Evolutionary conservation across 2,113 vertebrate genomes (phyloP).

Genomic region (Gulo gulo): DNA sequence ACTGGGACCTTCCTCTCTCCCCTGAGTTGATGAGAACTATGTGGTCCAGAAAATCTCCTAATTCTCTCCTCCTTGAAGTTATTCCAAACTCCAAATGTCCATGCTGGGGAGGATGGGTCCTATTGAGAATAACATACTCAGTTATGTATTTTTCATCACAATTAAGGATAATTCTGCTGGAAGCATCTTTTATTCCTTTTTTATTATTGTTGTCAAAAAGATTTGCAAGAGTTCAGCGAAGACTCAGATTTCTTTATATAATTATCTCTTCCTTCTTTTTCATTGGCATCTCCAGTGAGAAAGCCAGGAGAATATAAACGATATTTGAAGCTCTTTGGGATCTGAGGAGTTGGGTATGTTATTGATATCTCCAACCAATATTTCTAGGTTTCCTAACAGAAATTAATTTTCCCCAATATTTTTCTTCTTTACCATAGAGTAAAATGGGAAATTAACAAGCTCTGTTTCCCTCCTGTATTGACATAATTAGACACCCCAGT

Average conservation of each 20-base stretch:
- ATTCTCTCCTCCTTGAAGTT: not conserved
- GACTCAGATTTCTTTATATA: not conserved
- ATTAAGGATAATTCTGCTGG: not conserved
- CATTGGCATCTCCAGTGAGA: not conserved
- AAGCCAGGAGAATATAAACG: not conserved
- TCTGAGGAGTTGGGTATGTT: not conserved
- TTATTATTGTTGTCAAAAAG: not conserved
- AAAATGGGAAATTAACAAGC: not conserved
- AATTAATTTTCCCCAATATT: not conserved
- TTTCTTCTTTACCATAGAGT: not conserved
- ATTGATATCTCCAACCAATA: not conserved
- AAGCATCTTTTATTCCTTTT: not conserved
- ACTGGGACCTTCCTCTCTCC: not conserved
- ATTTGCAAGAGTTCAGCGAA: not conserved
- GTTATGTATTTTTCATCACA: not conserved
- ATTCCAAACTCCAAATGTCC: not conserved
- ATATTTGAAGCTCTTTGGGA: not conserved
- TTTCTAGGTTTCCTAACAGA: slow-evolving; percentile 30
- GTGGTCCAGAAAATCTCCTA: not conserved
- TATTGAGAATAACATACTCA: not conserved
- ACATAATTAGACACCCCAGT: not conserved
- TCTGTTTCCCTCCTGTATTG: not conserved
- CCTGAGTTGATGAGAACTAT: not conserved
- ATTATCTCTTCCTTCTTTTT: not conserved
- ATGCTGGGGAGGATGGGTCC: not conserved